These are phyloP conservation scores for Apostichopus californicus DNA, from an alignment of 35 echinoderm and acorn worm genomes.

Conservation along the genomic window DNA sequence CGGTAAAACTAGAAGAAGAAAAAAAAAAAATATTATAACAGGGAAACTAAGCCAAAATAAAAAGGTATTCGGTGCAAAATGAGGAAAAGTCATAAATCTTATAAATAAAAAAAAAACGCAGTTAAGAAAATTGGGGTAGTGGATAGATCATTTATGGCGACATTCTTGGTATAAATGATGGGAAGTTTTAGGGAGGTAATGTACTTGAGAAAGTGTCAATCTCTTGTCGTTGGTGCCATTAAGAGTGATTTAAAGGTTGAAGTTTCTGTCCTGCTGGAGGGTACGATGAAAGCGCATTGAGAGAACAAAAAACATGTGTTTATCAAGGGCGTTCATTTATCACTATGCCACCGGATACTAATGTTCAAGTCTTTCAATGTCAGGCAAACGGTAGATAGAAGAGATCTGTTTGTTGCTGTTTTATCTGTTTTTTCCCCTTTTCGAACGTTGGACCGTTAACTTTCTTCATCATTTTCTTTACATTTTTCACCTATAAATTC, in stretches of 20 bases:
- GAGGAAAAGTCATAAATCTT: conserved; percentile 43
- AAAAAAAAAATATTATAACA: background rate
- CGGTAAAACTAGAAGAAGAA: background rate
- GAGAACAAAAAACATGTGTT: conserved; percentile 49
- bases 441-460: background rate
- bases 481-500: no score
- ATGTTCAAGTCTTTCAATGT: conserved; percentile 26
- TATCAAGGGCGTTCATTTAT: conserved; percentile 34
- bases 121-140: conserved; percentile 32
- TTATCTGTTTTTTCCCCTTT: background rate
- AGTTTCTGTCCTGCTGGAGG: conserved; percentile 26
- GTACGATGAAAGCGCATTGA: conserved; percentile 17
- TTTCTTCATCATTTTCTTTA: no score
- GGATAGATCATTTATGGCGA: conserved; percentile 52
- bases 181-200: background rate
- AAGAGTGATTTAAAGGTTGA: conserved; percentile 39
- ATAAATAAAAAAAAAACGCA: background rate
- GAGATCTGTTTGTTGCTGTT: background rate
- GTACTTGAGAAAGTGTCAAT: conserved; percentile 45
- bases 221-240: conserved; percentile 39
- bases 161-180: conserved; percentile 47
- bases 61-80: background rate
- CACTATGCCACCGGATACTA: conserved; percentile 23
- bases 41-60: no score
- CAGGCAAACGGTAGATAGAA: background rate